A percentile compares a stretch with the other conserved stretches of the same genome.
phyloP scores from a whole-genome alignment of 2,113 vertebrate genomes.

The Vulpes vulpes region DNA sequence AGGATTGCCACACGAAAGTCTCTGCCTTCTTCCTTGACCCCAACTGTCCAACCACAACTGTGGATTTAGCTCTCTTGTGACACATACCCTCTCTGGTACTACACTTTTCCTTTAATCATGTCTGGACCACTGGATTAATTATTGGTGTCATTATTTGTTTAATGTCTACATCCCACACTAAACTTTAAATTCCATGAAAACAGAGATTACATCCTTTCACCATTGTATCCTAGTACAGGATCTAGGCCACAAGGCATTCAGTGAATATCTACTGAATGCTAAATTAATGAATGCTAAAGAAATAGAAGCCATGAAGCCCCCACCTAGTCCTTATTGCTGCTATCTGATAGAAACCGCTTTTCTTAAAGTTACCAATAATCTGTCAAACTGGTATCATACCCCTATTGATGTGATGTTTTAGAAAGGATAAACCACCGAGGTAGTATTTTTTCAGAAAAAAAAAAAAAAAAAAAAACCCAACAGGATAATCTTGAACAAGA shows the following conservation, averaged over 20 bases:
- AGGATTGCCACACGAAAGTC: not conserved
- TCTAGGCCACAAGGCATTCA: not conserved
- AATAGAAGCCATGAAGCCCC: not conserved
- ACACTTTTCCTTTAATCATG: not conserved
- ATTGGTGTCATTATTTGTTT: not conserved
- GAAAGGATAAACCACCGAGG: not conserved
- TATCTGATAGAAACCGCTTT: not conserved
- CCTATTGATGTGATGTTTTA: not conserved
- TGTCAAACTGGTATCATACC: not conserved
- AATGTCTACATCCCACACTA: not conserved
- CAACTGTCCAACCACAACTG: not conserved
- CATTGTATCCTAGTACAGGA: not conserved
- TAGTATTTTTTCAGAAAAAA: not conserved
- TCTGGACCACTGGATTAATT: not conserved
- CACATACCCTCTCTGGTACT: not conserved
- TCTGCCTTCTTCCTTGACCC: not conserved
- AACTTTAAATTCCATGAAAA: constrained; percentile 31
- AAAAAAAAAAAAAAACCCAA: not conserved
- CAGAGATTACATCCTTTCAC: not conserved
- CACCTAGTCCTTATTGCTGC: not conserved
- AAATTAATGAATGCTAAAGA: constrained; percentile 19
- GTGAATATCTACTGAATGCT: not conserved
- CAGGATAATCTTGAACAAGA: constrained; percentile 4
- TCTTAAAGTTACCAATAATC: not conserved
- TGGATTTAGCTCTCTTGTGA: not conserved